A percentile compares a stretch with the other conserved stretches of the same genome.
Evolutionary conservation across 2,113 vertebrate genomes (phyloP).

Genomic region (Melanotaenia duboulayi): DNA sequence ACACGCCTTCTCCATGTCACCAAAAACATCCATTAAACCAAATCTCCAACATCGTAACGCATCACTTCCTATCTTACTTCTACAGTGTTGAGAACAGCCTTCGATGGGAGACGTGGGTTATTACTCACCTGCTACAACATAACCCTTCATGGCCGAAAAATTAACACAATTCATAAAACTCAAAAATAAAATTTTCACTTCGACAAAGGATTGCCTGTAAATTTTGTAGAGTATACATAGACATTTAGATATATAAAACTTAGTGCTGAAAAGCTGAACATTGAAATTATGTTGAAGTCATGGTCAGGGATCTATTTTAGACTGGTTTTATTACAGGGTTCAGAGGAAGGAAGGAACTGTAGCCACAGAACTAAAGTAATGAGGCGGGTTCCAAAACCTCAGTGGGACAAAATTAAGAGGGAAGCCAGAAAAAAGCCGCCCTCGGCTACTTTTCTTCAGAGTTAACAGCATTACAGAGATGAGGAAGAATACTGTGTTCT

Average conservation of each 20-base stretch:
- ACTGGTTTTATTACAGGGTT: constrained; percentile 76
- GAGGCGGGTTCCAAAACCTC: constrained; percentile 67
- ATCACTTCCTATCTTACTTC: constrained; percentile 2
- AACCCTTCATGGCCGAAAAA: constrained; percentile 24
- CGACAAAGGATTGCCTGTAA: constrained; percentile 3
- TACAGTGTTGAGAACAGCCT: constrained; percentile 57
- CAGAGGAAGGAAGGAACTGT: constrained; percentile 63
- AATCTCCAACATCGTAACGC: constrained; percentile 8
- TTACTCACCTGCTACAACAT: constrained; percentile 27
- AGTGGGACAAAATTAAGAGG: constrained; percentile 59
- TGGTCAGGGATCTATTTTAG: constrained; percentile 68
- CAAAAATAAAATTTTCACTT: constrained; percentile 26
- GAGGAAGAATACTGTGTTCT: constrained; percentile 33
- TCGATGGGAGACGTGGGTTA: background rate
- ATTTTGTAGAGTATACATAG: background rate
- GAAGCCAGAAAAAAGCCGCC: constrained; percentile 38
- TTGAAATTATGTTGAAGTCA: constrained; percentile 59
- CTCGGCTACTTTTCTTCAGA: constrained; percentile 43
- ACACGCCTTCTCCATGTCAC: background rate
- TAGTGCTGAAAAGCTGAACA: constrained; percentile 47
- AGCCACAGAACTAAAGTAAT: constrained; percentile 70
- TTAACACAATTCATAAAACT: constrained; percentile 40
- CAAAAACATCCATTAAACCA: constrained; percentile 21
- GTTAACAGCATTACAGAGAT: constrained; percentile 21
- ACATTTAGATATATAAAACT: constrained; percentile 6